A percentile compares a stretch with the other conserved stretches of the same genome.
Evolutionary conservation across 23 tunicate species (phyloP).

Genomic region (Botrylloides violaceus): DNA sequence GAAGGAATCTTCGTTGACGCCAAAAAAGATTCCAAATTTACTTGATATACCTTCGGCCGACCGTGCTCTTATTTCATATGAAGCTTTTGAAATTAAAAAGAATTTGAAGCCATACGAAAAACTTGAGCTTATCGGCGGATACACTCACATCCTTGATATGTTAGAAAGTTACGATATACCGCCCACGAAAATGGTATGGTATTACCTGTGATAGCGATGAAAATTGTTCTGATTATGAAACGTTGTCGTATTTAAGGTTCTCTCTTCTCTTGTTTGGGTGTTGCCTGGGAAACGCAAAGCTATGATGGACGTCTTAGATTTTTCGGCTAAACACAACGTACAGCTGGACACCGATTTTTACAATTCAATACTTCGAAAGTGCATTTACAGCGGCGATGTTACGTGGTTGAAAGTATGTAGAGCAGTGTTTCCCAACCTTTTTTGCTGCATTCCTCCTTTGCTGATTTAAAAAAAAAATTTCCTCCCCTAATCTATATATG

Average conservation of each 20-base stretch:
- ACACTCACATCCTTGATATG: slow-evolving; percentile 25
- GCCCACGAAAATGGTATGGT: slow-evolving; percentile 15
- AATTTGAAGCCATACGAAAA: neutral
- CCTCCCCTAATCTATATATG: too few relatives aligned
- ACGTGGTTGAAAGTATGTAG: slow-evolving; percentile 1
- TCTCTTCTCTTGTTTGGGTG: slow-evolving; percentile 17
- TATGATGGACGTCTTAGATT: slow-evolving; percentile 28
- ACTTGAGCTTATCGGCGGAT: slow-evolving; percentile 58
- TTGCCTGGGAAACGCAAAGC: slow-evolving; percentile 11
- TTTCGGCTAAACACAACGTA: slow-evolving; percentile 23
- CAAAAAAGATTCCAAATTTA: neutral
- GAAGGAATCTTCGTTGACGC: neutral
- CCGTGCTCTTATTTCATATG: neutral
- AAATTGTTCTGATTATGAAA: neutral
- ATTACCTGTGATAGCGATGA: neutral
- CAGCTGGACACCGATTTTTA: slow-evolving; percentile 56
- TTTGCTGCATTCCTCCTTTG: too few relatives aligned
- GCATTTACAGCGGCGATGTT: slow-evolving; percentile 16
- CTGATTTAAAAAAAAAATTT: too few relatives aligned
- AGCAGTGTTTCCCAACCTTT: neutral
- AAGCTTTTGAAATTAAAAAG: neutral
- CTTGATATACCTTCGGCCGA: neutral
- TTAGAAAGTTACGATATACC: slow-evolving; percentile 38
- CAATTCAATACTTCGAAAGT: slow-evolving; percentile 38
- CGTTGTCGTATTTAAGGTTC: too few relatives aligned